A percentile compares a stretch with the other conserved stretches of the same genome.
These are phyloP conservation scores for Lordiphosa fenestrarum DNA, from an alignment of 2,888 invertebrate genomes.

Conservation along the genomic window DNA sequence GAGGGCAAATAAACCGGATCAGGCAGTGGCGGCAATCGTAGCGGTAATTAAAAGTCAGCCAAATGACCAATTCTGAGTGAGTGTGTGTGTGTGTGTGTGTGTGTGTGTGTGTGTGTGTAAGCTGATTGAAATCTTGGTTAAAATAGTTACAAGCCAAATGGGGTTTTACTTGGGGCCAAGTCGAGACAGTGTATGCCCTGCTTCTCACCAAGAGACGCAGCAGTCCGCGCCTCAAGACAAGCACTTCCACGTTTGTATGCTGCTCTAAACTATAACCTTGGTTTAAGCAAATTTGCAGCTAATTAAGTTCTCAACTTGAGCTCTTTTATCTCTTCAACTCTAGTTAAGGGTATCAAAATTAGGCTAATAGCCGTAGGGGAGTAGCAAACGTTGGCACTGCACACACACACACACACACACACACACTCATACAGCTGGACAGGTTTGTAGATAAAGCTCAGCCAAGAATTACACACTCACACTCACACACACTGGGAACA, in stretches of 20 bases:
- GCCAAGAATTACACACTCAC: slow-evolving; percentile 11
- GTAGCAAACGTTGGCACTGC: slow-evolving; percentile 8
- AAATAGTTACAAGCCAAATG: slow-evolving; percentile 17
- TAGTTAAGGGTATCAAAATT: slow-evolving; percentile 31
- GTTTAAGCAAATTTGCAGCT: too few relatives aligned
- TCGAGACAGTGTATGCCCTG: neutral
- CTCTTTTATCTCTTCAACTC: too few relatives aligned
- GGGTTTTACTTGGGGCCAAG: too few relatives aligned
- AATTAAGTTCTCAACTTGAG: too few relatives aligned
- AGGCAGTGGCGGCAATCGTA: slow-evolving; percentile 28
- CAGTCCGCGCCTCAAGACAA: too few relatives aligned
- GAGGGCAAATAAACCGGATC: slow-evolving; percentile 63
- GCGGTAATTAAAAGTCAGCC: slow-evolving; percentile 74
- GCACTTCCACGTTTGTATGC: too few relatives aligned
- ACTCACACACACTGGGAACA: slow-evolving; percentile 12
- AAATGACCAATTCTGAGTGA: slow-evolving; percentile 49
- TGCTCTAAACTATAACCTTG: too few relatives aligned
- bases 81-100: too few relatives aligned
- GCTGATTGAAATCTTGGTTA: slow-evolving; percentile 39
- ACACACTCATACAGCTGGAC: slow-evolving; percentile 9
- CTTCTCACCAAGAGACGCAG: accelerated
- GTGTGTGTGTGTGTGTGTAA: slow-evolving; percentile 6
- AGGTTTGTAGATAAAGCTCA: neutral
- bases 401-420: slow-evolving; percentile 35
- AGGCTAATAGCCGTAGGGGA: slow-evolving; percentile 56